Percentiles rank a stretch among this genome's conserved stretches.
These are phyloP conservation scores for Holothuria glaberrima DNA, from an alignment of 35 echinoderm and acorn worm species.

Conservation along the genomic window DNA sequence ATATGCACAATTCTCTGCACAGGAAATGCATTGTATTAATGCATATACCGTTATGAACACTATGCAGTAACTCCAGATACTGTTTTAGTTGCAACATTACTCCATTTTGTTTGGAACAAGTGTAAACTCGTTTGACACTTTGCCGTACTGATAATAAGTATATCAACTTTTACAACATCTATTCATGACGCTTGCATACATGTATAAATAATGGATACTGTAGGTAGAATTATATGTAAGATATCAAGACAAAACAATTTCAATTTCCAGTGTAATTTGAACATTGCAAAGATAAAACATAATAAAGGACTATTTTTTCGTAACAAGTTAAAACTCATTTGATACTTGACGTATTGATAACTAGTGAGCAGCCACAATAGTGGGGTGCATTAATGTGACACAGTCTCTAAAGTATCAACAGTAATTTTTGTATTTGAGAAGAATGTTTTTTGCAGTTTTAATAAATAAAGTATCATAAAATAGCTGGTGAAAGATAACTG, in stretches of 20 bases:
- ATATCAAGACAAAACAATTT: conserved; percentile 17
- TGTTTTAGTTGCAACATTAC: not conserved
- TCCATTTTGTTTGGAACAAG: not conserved
- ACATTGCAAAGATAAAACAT: not conserved
- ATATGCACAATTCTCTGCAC: conserved; percentile 14
- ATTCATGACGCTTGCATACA: not conserved
- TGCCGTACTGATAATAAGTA: not conserved
- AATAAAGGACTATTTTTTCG: no score
- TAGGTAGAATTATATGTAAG: conserved; percentile 12
- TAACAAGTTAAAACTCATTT: no score
- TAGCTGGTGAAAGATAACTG: no score
- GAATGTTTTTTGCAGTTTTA: no score
- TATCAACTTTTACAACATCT: conserved; percentile 11
- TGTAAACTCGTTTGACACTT: not conserved
- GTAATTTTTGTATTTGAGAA: no score
- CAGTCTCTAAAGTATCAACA: no score
- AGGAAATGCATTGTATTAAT: conserved; percentile 8
- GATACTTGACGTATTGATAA: no score
- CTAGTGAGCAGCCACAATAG: no score
- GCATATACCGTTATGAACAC: not conserved
- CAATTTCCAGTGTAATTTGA: conserved; percentile 2
- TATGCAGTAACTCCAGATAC: not conserved
- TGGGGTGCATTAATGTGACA: no score
- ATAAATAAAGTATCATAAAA: no score
- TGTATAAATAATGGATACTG: not conserved